A percentile compares a stretch with the other conserved stretches of the same genome.
Evolutionary conservation across 2,797 vertebrate genomes (phyloP).

Genomic region (Sebastes cheni): DNA sequence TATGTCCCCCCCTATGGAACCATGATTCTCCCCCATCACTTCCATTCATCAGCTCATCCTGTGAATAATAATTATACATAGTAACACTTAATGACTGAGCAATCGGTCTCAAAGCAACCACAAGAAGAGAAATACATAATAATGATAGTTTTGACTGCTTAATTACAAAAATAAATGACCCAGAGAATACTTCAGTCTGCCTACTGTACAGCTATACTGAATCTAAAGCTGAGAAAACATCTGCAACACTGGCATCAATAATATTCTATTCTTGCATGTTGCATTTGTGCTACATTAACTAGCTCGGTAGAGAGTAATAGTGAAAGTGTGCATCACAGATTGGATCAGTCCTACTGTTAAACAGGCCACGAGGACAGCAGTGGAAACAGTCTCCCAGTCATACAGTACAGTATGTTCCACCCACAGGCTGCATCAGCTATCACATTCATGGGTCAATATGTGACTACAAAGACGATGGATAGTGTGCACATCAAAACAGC

Average conservation of each 20-base stretch:
- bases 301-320: background rate
- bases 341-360: background rate
- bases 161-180: conserved; percentile 31
- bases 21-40: conserved; percentile 20
- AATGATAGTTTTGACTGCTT: background rate
- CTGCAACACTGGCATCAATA: background rate
- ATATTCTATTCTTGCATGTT: background rate
- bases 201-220: background rate
- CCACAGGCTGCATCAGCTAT: conserved; percentile 17
- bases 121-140: background rate
- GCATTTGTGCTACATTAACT: background rate
- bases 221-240: background rate
- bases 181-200: background rate
- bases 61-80: conserved; percentile 40
- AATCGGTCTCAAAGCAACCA: conserved; percentile 29
- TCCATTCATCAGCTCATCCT: conserved; percentile 36
- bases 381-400: conserved; percentile 36
- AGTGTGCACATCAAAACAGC: background rate
- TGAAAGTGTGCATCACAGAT: background rate
- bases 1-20: background rate
- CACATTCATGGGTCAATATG: conserved; percentile 32
- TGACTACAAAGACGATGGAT: background rate
- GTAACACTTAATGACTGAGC: conserved; percentile 21
- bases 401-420: conserved; percentile 4
- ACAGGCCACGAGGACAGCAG: conserved; percentile 3